These are phyloP conservation scores for Chaenocephalus aceratus DNA, from an alignment of 2,113 vertebrate genomes.

Conservation along the genomic window DNA sequence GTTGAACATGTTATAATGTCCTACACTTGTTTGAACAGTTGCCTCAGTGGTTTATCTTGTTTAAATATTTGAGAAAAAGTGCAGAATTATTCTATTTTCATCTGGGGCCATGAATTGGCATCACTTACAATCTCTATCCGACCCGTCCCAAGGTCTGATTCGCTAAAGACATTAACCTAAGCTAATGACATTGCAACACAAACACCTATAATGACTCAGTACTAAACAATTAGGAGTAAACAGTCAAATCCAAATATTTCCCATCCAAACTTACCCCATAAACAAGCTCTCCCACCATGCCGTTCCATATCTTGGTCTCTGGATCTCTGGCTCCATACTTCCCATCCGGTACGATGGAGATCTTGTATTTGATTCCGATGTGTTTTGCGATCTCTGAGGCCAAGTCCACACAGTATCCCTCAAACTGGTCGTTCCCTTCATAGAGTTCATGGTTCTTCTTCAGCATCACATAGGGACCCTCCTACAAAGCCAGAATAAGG, in stretches of 20 bases:
- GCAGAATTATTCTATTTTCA: too few species aligned
- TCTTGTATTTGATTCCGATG: conserved; percentile 99
- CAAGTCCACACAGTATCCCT: conserved; percentile 99
- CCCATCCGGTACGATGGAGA: conserved; percentile 97
- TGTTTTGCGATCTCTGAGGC: conserved; percentile 99
- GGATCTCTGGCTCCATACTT: conserved; percentile 98
- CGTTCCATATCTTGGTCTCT: conserved; percentile 99
- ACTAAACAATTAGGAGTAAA: too few species aligned
- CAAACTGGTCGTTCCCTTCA: conserved; percentile 97
- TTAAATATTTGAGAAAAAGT: too few species aligned
- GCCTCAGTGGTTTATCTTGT: too few species aligned
- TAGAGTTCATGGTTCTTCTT: conserved; percentile 99
- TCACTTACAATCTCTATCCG: too few species aligned
- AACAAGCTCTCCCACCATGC: conserved; percentile 99
- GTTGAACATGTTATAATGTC: background rate
- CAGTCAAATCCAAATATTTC: background rate
- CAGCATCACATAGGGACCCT: conserved; percentile 99
- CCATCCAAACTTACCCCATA: conserved; percentile 88
- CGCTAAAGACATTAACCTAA: too few species aligned
- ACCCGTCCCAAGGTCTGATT: too few species aligned
- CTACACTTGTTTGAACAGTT: background rate
- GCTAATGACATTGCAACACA: too few species aligned
- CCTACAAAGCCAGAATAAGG: conserved; percentile 86
- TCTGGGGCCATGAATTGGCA: too few species aligned
- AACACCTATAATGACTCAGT: too few species aligned